phyloP scores from a whole-genome alignment of 2,113 vertebrate species.

The Larimichthys crocea region DNA sequence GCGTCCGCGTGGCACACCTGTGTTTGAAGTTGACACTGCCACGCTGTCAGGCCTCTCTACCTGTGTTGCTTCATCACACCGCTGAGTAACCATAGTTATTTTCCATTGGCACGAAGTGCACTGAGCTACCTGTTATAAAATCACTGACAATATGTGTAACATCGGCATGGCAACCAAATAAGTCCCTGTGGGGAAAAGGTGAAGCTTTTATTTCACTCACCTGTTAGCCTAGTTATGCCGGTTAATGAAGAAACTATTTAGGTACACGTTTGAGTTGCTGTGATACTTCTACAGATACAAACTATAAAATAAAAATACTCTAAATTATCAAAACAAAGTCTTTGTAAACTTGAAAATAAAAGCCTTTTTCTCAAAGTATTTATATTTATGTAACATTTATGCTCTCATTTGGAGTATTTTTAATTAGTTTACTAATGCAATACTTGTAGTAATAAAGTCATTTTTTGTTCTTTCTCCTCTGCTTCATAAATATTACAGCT shows the following conservation, averaged over 20 bases:
- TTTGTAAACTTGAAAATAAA: no score
- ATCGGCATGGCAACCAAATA: conserved; percentile 59
- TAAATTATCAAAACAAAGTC: no score
- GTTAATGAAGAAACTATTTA: background rate
- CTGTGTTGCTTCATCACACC: conserved; percentile 71
- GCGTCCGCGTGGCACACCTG: conserved; percentile 75
- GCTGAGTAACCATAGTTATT: conserved; percentile 73
- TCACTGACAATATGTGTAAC: background rate
- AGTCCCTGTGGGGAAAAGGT: conserved; percentile 38
- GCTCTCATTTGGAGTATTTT: no score
- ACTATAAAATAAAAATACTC: background rate
- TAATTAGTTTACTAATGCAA: background rate
- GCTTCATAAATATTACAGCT: no score
- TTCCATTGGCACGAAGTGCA: conserved; percentile 60
- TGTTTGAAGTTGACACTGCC: conserved; percentile 66
- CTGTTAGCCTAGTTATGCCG: background rate
- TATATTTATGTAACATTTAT: no score
- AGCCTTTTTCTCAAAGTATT: no score
- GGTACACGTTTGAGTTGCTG: background rate
- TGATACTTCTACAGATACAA: background rate
- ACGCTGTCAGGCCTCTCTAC: conserved; percentile 64
- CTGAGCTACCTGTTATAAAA: conserved; percentile 27
- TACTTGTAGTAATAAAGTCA: background rate
- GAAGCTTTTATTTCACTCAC: conserved; percentile 22
- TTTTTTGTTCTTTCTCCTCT: no score